A percentile compares a stretch with the other conserved stretches of the same genome.
phyloP scores from a whole-genome alignment of 2,888 invertebrate genomes.

The Pristionchus entomophagus region DNA sequence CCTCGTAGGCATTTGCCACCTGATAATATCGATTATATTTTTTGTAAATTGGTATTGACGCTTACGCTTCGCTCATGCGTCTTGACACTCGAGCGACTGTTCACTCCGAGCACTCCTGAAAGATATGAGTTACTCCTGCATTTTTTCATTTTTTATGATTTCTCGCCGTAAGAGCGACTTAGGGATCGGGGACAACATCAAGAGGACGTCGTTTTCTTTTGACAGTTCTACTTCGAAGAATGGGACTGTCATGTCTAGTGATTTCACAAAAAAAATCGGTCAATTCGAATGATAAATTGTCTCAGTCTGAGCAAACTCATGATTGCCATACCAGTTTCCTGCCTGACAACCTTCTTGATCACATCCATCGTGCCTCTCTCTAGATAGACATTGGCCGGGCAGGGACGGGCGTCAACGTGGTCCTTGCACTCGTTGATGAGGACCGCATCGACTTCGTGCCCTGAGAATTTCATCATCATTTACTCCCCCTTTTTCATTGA shows the following conservation, averaged over 20 bases:
- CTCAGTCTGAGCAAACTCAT: neutral
- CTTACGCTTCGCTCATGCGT: neutral
- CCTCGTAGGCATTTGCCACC: neutral
- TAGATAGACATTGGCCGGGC: constrained; percentile 19
- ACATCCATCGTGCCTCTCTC: constrained; percentile 30
- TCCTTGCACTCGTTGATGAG: constrained; percentile 34
- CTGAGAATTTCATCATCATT: neutral
- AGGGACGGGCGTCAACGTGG: neutral
- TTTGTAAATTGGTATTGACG: too few relatives aligned
- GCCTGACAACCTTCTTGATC: neutral
- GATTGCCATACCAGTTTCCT: neutral
- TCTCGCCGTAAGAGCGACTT: too few relatives aligned
- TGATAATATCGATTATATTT: neutral
- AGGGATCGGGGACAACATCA: too few relatives aligned
- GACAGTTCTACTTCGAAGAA: neutral
- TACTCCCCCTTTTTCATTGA: neutral
- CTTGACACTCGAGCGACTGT: neutral
- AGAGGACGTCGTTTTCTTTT: too few relatives aligned
- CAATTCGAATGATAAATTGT: neutral
- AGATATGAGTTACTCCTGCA: too few relatives aligned
- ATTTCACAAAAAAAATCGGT: neutral
- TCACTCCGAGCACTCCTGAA: constrained; percentile 32
- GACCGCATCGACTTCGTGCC: constrained; percentile 18
- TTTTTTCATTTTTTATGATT: too few relatives aligned
- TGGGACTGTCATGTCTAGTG: neutral